Conservation (phyloP, 2,113 vertebrate species). For the Zosterops pallidus region DNA sequence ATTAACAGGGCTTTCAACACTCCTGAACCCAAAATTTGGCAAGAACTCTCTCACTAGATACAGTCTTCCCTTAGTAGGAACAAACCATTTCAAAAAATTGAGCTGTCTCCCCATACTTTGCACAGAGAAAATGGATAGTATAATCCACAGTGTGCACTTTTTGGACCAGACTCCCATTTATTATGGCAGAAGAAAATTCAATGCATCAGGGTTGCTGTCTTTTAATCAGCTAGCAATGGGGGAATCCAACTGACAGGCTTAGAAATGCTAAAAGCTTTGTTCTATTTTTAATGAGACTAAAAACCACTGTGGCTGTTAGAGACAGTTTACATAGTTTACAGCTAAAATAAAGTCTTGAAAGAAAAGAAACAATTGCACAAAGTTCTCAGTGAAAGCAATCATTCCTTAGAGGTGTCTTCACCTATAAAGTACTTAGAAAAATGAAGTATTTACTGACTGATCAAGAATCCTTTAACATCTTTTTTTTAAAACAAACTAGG, state of each 20-base stretch:
- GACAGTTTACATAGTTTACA: conserved; percentile 27
- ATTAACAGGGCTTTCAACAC: background rate
- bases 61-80: background rate
- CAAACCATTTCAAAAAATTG: background rate
- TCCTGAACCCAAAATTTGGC: background rate
- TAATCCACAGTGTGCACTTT: background rate
- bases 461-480: background rate
- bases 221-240: conserved; percentile 36
- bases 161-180: background rate
- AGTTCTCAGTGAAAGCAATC: background rate
- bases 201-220: background rate
- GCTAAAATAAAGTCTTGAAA: conserved; percentile 12
- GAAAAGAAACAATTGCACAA: background rate
- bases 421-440: background rate
- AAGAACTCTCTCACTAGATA: background rate
- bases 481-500: background rate
- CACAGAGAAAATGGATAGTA: background rate
- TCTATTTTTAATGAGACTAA: conserved; percentile 60
- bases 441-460: background rate
- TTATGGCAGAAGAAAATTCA: conserved; percentile 23
- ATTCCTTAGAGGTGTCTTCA: background rate
- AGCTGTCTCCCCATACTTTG: background rate
- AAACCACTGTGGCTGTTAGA: conserved; percentile 16
- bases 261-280: conserved; percentile 58
- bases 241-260: conserved; percentile 40